Evolutionary conservation across 2,113 vertebrate genomes (phyloP).

Genomic region (Melanocharis versteri): DNA sequence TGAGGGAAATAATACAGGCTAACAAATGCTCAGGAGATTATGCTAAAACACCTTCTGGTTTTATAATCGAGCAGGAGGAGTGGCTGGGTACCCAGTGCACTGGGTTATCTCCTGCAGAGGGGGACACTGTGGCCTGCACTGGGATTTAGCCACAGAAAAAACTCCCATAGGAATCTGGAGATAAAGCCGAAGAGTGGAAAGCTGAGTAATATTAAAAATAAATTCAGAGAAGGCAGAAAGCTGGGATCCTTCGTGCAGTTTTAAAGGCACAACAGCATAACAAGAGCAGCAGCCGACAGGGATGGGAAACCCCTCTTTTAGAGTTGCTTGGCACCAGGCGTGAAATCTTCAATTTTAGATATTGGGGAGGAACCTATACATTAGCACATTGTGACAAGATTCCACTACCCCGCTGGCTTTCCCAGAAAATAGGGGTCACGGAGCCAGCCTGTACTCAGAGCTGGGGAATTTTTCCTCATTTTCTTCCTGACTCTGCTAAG

Average conservation of each 20-base stretch:
- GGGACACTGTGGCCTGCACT: not conserved
- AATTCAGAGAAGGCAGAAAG: not conserved
- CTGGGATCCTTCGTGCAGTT: not conserved
- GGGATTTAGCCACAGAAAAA: not conserved
- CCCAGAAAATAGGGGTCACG: not conserved
- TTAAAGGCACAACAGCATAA: not conserved
- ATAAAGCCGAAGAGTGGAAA: not conserved
- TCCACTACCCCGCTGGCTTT: not conserved
- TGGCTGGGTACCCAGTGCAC: not conserved
- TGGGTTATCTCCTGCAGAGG: not conserved
- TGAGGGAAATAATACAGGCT: not conserved
- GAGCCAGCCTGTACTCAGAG: not conserved
- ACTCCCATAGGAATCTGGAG: not conserved
- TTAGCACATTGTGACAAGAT: not conserved
- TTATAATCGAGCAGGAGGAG: not conserved
- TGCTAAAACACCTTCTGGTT: not conserved
- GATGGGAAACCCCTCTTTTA: not conserved
- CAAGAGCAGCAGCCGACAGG: not conserved
- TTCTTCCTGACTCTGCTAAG: conserved; percentile 19
- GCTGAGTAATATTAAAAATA: conserved; percentile 15
- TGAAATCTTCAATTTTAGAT: not conserved
- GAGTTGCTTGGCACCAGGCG: not conserved
- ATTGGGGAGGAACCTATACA: not conserved
- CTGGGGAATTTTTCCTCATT: conserved; percentile 22
- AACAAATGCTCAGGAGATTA: conserved; percentile 26